Evolutionary conservation across 1,140 invertebrate species (phyloP).

Genomic region (Aphelenchoides fujianensis): DNA sequence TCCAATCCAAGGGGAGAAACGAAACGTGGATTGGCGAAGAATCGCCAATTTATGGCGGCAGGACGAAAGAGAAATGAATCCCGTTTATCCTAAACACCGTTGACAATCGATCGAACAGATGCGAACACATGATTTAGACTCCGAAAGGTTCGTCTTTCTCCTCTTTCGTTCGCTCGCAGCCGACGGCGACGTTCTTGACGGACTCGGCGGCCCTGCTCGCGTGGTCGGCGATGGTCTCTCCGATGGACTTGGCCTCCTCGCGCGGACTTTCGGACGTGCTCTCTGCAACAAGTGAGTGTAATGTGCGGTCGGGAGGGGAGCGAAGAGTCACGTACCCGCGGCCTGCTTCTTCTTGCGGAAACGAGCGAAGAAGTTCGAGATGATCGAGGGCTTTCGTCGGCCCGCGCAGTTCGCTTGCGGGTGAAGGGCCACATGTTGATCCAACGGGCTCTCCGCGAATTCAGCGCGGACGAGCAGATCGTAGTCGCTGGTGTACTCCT

Average conservation of each 20-base stretch:
- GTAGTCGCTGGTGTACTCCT: neutral
- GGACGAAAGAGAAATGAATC: no score
- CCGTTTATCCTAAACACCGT: no score
- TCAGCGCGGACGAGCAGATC: neutral
- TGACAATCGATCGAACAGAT: no score
- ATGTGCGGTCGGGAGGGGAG: neutral
- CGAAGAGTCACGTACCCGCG: neutral
- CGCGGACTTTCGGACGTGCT: neutral
- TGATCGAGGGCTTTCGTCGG: neutral
- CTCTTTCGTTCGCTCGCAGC: no score
- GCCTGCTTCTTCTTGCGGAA: neutral
- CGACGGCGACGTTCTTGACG: neutral
- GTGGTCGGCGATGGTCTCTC: constrained; percentile 1
- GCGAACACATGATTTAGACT: no score
- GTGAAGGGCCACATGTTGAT: no score
- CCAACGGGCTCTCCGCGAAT: no score
- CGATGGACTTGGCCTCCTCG: neutral
- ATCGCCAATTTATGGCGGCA: no score
- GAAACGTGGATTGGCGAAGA: no score
- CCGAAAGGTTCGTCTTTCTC: no score
- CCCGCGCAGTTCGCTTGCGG: no score
- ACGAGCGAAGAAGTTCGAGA: neutral
- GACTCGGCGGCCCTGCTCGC: neutral
- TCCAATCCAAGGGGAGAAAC: no score
- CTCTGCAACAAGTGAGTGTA: neutral